Base-by-base conservation (phyloP, 2,113 vertebrate genomes). In the Muntiacus reevesi region DNA sequence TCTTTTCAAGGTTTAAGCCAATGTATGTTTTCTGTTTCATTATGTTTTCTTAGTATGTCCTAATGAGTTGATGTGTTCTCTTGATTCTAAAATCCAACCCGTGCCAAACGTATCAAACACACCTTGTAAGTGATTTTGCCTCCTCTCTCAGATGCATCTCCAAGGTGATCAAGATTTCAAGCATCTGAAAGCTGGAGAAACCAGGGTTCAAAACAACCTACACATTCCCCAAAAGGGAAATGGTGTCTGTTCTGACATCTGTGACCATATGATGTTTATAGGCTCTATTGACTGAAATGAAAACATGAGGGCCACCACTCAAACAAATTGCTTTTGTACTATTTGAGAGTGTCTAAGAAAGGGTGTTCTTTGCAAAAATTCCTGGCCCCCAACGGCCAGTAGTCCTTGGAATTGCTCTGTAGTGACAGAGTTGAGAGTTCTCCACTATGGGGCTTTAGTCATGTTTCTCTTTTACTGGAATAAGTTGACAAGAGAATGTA, bases 281-380 rank as follows among this genome's bases (percentile, higher is more conserved):
- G 92, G 64, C 28, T 62, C 55, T 47, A 2, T 23, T 94, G 79
- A 14, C 25, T 91, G 57, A 92, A 98, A 91, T 85, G 79, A 95
- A 97, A 98, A 71, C 47, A 82, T 4, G 7, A 64, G 27, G 23
- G 14, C 87, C 30, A 90, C 45, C 87, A 92, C 52, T 90, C 79
- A 94, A 89, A 91, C n/a, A 64, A 86, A 50, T 89, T 95, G 59
- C 27, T 81, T 96, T 90, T 91, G 79, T 92, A 60, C n/a, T 55
- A 25, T 54, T 90, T 76, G 57, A 47, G 27, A 87, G 52, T 93
- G 8, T 71, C 67, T 71, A 52, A 54, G 43, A 47, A 76, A 89
- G 45, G 14, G n/a, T 45, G 36, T 92, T 87, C 52, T 93, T 8
- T 81, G 28, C n/a, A 88, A 62, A 97, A 95, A 83, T 87, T 40